These are phyloP conservation scores for Rattus rattus DNA, from an alignment of 2,113 vertebrate species.

Conservation along the genomic window DNA sequence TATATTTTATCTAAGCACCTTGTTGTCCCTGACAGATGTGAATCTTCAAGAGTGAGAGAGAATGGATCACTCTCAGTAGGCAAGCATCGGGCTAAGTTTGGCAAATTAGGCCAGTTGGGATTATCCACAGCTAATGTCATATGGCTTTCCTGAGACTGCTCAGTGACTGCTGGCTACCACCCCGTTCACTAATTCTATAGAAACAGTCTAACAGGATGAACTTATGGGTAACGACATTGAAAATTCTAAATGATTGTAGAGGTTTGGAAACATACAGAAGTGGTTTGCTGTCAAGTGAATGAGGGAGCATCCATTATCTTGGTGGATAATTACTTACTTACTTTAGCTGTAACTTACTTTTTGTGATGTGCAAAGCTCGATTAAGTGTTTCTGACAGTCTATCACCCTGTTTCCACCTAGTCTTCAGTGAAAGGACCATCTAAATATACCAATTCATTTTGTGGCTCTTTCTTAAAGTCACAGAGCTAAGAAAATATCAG, in stretches of 20 bases:
- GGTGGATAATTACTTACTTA: neutral
- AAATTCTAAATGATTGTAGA: neutral
- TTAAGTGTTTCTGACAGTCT: constrained; percentile 11
- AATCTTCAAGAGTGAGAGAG: neutral
- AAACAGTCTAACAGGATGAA: neutral
- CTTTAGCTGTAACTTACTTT: neutral
- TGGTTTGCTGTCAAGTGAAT: neutral
- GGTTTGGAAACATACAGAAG: neutral
- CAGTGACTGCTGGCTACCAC: neutral
- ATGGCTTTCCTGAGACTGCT: neutral
- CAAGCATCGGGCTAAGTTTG: neutral
- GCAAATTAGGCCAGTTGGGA: neutral
- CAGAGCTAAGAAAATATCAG: neutral
- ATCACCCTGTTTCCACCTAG: neutral
- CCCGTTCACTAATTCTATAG: neutral
- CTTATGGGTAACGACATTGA: neutral
- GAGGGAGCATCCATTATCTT: neutral
- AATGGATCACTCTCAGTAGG: neutral
- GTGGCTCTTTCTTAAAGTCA: neutral
- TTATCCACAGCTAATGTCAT: neutral
- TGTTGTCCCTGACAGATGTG: neutral
- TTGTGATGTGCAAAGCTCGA: neutral
- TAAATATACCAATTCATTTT: neutral
- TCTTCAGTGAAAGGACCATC: neutral
- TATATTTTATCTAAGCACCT: neutral